Evolutionary conservation across 2,797 vertebrate genomes (phyloP).

Genomic region (Dipus sagitta): DNA sequence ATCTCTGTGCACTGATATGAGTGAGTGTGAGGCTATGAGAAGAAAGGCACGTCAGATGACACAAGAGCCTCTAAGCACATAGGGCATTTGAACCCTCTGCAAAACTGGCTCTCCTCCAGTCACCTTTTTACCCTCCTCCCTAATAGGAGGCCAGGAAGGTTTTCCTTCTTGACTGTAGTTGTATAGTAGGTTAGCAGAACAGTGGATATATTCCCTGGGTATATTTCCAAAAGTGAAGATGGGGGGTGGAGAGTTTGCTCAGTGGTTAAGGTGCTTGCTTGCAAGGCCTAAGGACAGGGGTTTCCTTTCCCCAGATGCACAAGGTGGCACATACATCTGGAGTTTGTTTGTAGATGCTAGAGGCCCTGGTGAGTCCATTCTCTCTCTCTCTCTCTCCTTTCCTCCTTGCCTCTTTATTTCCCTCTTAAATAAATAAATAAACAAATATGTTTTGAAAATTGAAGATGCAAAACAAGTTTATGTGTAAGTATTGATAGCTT

Average conservation of each 20-base stretch:
- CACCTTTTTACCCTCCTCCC: neutral
- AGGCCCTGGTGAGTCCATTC: too few relatives aligned
- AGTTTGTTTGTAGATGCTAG: too few relatives aligned
- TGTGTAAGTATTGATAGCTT: conserved; percentile 3
- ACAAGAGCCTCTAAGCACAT: neutral
- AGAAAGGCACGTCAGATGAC: rapidly evolving
- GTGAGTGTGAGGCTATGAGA: neutral
- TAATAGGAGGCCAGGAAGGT: neutral
- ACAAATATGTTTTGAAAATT: neutral
- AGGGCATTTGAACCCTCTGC: too few relatives aligned
- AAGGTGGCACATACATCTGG: too few relatives aligned
- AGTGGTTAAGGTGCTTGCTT: too few relatives aligned
- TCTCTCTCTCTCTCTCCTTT: too few relatives aligned
- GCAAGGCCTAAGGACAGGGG: too few relatives aligned
- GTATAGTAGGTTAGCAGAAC: neutral
- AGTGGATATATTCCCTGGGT: neutral
- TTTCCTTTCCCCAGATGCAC: too few relatives aligned
- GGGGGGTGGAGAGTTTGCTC: too few relatives aligned
- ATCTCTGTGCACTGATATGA: rapidly evolving
- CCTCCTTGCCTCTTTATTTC: too few relatives aligned
- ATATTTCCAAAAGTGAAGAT: neutral
- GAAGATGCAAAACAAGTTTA: conserved; percentile 14
- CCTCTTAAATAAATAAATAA: too few relatives aligned
- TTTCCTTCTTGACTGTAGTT: neutral
- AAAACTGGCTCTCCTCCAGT: rapidly evolving